Evolutionary conservation across 2,113 vertebrate genomes (phyloP).

Genomic region (Grallaria varia): DNA sequence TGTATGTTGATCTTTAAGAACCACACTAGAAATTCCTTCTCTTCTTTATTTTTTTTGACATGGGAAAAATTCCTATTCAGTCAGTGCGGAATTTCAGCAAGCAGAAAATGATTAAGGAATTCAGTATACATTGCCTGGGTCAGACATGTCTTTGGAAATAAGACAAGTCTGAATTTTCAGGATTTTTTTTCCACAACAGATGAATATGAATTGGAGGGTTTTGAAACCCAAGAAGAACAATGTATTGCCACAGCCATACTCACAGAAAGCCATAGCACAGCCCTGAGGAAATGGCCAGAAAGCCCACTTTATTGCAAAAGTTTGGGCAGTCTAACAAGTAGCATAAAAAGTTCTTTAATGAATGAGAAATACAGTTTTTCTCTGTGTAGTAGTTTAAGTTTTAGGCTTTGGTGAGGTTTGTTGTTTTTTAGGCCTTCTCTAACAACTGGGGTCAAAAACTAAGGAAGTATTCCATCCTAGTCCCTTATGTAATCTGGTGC

Average conservation of each 20-base stretch:
- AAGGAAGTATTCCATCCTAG: no score
- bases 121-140: conserved; percentile 13
- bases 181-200: background rate
- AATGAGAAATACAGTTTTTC: background rate
- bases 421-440: no score
- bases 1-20: background rate
- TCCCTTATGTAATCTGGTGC: no score
- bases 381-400: no score
- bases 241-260: background rate
- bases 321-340: background rate
- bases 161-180: conserved; percentile 5
- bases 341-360: background rate
- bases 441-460: no score
- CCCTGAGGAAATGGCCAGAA: background rate
- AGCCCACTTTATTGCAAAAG: background rate
- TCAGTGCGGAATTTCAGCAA: background rate
- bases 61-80: background rate
- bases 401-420: no score
- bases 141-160: conserved; percentile 27
- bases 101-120: conserved; percentile 5
- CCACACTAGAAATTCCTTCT: background rate
- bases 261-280: background rate
- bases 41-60: background rate
- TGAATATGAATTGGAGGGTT: background rate
- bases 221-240: background rate